Base-by-base conservation (phyloP, 2,113 vertebrate species). In the Colistium nudipinnis region DNA sequence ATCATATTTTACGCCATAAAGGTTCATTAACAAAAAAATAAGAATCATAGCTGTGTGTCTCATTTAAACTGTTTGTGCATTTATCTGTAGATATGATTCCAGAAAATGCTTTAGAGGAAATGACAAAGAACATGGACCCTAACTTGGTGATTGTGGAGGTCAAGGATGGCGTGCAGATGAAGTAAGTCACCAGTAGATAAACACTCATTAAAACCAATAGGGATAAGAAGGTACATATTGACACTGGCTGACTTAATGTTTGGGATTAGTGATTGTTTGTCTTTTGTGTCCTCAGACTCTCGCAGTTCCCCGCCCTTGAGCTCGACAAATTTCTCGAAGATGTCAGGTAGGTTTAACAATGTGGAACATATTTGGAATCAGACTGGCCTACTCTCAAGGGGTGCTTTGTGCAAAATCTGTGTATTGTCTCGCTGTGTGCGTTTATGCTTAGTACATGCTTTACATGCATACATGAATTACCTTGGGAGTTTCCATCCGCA, bases 321-420 rank as follows among this genome's bases (percentile, higher is more conserved):
- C 73, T 99, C 78, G 98, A 99, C 91, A 99, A 99, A 77, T 99
- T 99, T 88, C 92, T 99, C 64, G 98, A 99, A 90, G 98, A 99
- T 69, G 98, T 99, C 39, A 95, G 97, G 98, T 99, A 75, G 91
- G 90, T n/a, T n/a, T n/a, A n/a, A n/a, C n/a, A n/a, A n/a, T n/a
- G n/a, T n/a, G n/a, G n/a, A n/a, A n/a, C n/a, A n/a, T n/a, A n/a
- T n/a, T n/a, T n/a, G n/a, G 3, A n/a, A 44, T 44, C 3, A 11
- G 43, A 44, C n/a, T n/a, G n/a, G n/a, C n/a, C n/a, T n/a, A n/a
- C n/a, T n/a, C n/a, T n/a, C n/a, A n/a, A n/a, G n/a, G n/a, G n/a
- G n/a, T n/a, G n/a, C n/a, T n/a, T n/a, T n/a, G n/a, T n/a, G n/a
- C n/a, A n/a, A n/a, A n/a, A n/a, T n/a, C n/a, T n/a, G n/a, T n/a